phyloP scores from a whole-genome alignment of 2,888 invertebrate genomes.

The Macroteleia sp. region DNA sequence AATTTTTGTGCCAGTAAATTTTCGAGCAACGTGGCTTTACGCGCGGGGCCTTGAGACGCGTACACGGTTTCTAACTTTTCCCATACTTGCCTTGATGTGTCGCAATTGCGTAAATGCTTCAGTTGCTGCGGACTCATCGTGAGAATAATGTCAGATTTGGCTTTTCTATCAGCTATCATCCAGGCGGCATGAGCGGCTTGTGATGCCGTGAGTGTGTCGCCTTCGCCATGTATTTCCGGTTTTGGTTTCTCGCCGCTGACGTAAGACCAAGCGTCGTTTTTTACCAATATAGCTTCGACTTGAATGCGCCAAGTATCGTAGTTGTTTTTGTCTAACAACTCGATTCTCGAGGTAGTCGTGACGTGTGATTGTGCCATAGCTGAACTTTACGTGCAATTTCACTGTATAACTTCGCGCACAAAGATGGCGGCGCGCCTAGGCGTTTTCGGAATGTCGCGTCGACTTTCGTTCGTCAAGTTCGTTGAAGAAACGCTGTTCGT shows the following conservation, averaged over 20 bases:
- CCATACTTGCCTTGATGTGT: conserved; percentile 22
- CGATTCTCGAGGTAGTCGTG: neutral
- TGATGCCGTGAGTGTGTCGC: neutral
- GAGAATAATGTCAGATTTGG: conserved; percentile 20
- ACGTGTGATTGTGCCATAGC: neutral
- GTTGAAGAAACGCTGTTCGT: too few species aligned
- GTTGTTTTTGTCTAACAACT: conserved; percentile 22
- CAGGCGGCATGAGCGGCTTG: neutral
- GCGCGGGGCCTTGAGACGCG: conserved; percentile 32
- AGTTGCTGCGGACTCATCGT: conserved; percentile 17
- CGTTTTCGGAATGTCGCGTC: too few species aligned
- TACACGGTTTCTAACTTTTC: conserved; percentile 9
- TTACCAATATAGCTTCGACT: conserved; percentile 53
- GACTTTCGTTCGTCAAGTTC: too few species aligned
- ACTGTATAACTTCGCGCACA: too few species aligned
- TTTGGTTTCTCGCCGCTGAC: conserved; percentile 23
- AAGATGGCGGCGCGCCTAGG: too few species aligned
- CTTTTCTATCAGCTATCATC: neutral
- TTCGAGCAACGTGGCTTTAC: conserved; percentile 13
- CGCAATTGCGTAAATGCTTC: conserved; percentile 17
- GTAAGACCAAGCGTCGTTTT: conserved; percentile 32
- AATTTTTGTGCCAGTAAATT: conserved; percentile 12
- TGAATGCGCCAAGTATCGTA: conserved; percentile 61
- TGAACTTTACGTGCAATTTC: too few species aligned
- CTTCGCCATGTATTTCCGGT: neutral